Base-by-base conservation (phyloP, 2,113 vertebrate genomes). In the Gymnocephalus cernua region DNA sequence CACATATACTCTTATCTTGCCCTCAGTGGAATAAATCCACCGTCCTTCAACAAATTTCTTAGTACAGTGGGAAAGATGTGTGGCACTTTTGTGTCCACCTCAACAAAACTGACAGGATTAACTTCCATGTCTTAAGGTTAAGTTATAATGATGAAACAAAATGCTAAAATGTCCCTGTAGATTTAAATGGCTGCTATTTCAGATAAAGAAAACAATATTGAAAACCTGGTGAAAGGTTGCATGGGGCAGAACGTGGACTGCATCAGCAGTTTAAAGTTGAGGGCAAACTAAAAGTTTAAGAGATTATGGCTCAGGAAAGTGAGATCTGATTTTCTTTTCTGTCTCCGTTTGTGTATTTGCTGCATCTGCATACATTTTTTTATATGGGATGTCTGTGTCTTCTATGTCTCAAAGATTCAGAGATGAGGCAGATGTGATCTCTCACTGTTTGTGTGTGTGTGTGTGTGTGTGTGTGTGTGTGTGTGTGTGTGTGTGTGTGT, bases 361-460 rank as follows among this genome's bases (percentile, higher is more conserved):
- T 83, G 51, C 27, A 32, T 69, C 72, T 86, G 56, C 51, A 56
- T 21, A 47, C 29, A 74, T 84, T 70, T 41, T 38, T 41, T 41
- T 25, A 86, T 32, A 62, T 14, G 25, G 13, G 53, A 47, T 59
- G 19, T 64, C 27, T 82, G 66, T 62, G 59, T 35, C 1, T 59
- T 32, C n/a, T 2, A 12, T 4, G 44, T 56, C 45, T 57, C 47
- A 44, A 51, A 77, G 35, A 86, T 25, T 57, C 47, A 44, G 56
- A 77, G 29, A 84, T 25, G 41, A 21, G 51, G 38, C 85, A 86
- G 73, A 87, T 77, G 51, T 79, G 67, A 78, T 81, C 25, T 74
- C 53, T 76, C 44, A 41, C 35, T 9, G 19, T 12, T 65, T 50
- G 50, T 15, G 23, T 48, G n/a, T 47, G 44, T 48, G 21, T 23